Percentiles rank a stretch among this genome's conserved stretches.
phyloP scores from a whole-genome alignment of 2,888 invertebrate species.

The Hirtodrosophila histrioides region DNA sequence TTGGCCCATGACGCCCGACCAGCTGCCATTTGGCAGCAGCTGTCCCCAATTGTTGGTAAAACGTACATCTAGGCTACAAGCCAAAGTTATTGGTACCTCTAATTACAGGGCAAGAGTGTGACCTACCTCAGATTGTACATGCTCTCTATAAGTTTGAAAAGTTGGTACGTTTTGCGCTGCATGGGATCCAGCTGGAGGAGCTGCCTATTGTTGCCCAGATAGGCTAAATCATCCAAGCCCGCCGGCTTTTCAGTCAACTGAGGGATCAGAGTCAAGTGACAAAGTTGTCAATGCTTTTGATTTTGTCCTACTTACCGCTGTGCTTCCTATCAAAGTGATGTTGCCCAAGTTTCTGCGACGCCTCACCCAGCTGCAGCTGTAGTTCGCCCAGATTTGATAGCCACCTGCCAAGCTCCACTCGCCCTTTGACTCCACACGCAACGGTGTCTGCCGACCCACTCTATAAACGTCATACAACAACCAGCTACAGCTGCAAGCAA shows the following conservation, averaged over 20 bases:
- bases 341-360: conserved; percentile 74
- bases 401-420: conserved; percentile 67
- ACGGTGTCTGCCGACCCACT: conserved; percentile 50
- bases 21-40: conserved; percentile 63
- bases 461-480: conserved; percentile 78
- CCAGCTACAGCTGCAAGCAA: conserved; percentile 35
- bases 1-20: conserved; percentile 77
- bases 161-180: conserved; percentile 80
- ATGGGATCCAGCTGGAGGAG: conserved; percentile 76
- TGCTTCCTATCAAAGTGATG: conserved; percentile 62
- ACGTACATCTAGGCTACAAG: conserved; percentile 63
- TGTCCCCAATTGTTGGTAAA: conserved; percentile 72
- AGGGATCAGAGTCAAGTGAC: not conserved
- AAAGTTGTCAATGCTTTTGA: not conserved
- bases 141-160: conserved; percentile 62
- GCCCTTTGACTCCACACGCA: conserved; percentile 70
- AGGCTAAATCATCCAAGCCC: conserved; percentile 41
- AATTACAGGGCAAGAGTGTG: not conserved
- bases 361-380: conserved; percentile 51
- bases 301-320: conserved; percentile 48
- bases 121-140: conserved; percentile 76
- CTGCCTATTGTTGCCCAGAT: conserved; percentile 57
- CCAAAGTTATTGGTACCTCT: not conserved
- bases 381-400: conserved; percentile 47
- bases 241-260: conserved; percentile 71